These are phyloP conservation scores for Bostrychus sinensis DNA, from an alignment of 2,113 vertebrate species.

Conservation along the genomic window DNA sequence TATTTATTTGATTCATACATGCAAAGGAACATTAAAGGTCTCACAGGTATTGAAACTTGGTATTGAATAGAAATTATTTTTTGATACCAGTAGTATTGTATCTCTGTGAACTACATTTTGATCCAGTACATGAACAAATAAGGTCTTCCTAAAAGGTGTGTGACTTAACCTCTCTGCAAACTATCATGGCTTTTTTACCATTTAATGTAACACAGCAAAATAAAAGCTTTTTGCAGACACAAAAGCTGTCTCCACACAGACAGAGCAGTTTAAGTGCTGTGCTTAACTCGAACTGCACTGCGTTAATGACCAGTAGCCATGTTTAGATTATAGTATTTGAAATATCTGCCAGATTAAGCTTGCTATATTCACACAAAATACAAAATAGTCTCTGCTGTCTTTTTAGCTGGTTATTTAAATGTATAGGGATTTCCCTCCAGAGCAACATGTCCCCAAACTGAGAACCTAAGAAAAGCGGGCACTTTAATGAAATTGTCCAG, in stretches of 20 bases:
- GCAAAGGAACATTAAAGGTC: too few relatives aligned
- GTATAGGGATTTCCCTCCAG: conserved; percentile 30
- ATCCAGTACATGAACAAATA: background rate
- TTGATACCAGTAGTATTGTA: too few relatives aligned
- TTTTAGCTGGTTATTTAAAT: conserved; percentile 27
- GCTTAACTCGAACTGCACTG: conserved; percentile 74
- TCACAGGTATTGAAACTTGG: too few relatives aligned
- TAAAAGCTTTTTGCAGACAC: conserved; percentile 79
- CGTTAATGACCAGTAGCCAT: conserved; percentile 46
- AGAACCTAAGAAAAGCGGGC: conserved; percentile 20
- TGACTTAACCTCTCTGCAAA: conserved; percentile 30
- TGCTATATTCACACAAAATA: conserved; percentile 54
- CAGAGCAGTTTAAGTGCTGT: conserved; percentile 67
- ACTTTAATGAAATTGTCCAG: conserved; percentile 28
- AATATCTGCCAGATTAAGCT: conserved; percentile 41
- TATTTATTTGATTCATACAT: too few relatives aligned
- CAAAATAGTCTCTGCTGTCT: conserved; percentile 38
- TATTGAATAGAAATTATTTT: too few relatives aligned
- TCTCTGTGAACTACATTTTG: too few relatives aligned
- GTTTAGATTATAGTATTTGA: conserved; percentile 49
- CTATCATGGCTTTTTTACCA: conserved; percentile 76
- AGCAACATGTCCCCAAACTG: conserved; percentile 12
- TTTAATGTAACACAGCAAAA: conserved; percentile 87
- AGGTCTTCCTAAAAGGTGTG: background rate
- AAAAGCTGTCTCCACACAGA: conserved; percentile 79